Evolutionary conservation across 35 echinoderm and acorn worm genomes (phyloP), one percentile per base, ranked within the genome.

Genomic region (Strongylocentrotus purpuratus): DNA sequence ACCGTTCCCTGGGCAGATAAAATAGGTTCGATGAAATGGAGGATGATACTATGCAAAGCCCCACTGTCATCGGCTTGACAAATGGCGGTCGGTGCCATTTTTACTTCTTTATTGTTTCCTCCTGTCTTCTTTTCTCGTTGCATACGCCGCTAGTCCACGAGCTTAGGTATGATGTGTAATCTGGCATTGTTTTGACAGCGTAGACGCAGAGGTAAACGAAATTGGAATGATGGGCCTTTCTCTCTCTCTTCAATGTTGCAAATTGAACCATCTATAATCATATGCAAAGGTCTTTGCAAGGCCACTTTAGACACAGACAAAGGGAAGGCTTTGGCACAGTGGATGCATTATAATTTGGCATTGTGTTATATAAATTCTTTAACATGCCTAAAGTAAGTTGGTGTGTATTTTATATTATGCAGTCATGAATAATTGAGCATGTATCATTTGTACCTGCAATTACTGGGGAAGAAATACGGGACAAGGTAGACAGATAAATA

Each of bases 181-280:
- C 87, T 89, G 33, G 87, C 87, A 45, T 46, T 89, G 87, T 89
- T 89, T 89, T 89, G 87, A 89, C 87, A 89, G 87, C 32, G 87
- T 46, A 33, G 87, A 33, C 87, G 45, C 87, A 46, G 45, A 33
- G 32, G 87, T 89, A 46, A 45, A 89, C 87, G 32, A 89, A 89
- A 89, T 78, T 78, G 65, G 65, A 78, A 78, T 78, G 65, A 78
- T 78, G 65, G 65, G 65, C 65, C 65, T 78, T 78, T 59, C 52
- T 11, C 17, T 17, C 52, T 12, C 28, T 78, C 65, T 78, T 55
- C 11, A 14, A 78, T 78, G 65, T 78, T 78, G n/a, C 65, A 78
- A 78, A 78, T 78, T 78, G 65, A 22, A 78, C 65, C 65, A 78
- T 78, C 65, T 78, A 78, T 78, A 78, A 78, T 78, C 65, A 78